Conservation (phyloP, 2,113 vertebrate genomes). For the Chaetops frenatus region DNA sequence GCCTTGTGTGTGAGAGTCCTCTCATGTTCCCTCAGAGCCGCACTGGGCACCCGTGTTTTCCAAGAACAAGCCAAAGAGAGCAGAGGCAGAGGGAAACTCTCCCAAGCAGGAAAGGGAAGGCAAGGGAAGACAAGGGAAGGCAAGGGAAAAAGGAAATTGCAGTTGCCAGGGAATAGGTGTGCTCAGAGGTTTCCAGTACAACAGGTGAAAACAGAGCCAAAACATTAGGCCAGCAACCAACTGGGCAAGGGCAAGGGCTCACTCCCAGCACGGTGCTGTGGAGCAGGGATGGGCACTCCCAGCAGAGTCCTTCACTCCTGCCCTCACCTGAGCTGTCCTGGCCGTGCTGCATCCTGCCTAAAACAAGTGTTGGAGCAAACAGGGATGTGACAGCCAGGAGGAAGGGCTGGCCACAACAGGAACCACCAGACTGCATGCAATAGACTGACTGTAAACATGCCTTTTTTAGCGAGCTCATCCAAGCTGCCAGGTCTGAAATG, state of each 20-base stretch:
- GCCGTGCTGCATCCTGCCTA: background rate
- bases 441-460: rapidly evolving
- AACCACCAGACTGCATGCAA: background rate
- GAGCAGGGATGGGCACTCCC: rapidly evolving
- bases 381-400: background rate
- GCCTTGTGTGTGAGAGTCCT: rapidly evolving
- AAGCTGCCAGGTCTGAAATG: background rate
- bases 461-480: background rate
- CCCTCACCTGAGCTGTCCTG: background rate
- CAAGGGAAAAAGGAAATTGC: background rate
- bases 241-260: too few relatives aligned
- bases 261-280: background rate
- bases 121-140: too few relatives aligned
- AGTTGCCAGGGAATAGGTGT: background rate
- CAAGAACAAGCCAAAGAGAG: background rate
- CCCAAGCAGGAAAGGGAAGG: background rate
- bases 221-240: background rate
- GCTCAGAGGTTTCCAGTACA: background rate
- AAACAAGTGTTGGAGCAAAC: background rate
- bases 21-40: too few relatives aligned
- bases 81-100: background rate
- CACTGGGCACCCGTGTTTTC: too few relatives aligned
- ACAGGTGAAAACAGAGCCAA: background rate
- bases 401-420: rapidly evolving
- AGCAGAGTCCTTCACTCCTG: background rate